These are phyloP conservation scores for Drosophila chauvacae DNA, from an alignment of 1,140 invertebrate genomes.

Conservation along the genomic window DNA sequence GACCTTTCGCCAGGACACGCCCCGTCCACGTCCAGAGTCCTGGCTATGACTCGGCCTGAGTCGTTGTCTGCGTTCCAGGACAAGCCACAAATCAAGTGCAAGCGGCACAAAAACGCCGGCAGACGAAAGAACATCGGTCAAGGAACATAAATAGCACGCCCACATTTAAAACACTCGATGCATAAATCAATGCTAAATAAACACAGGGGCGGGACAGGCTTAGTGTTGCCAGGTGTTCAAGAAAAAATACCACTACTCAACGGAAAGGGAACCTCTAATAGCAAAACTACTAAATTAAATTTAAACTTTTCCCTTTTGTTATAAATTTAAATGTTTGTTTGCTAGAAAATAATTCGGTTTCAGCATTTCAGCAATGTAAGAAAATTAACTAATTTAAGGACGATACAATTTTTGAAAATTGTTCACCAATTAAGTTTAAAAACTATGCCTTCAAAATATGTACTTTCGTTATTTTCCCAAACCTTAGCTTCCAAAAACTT, in stretches of 20 bases:
- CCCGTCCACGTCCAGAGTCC: slow-evolving; percentile 24
- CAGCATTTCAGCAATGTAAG: background rate
- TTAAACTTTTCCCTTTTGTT: background rate
- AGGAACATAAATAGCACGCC: slow-evolving; percentile 69
- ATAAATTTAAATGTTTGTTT: background rate
- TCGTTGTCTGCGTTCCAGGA: slow-evolving; percentile 28
- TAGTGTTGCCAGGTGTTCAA: slow-evolving; percentile 27
- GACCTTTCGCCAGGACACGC: slow-evolving; percentile 64
- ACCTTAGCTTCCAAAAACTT: background rate
- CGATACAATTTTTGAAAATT: background rate
- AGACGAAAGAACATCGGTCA: slow-evolving; percentile 31
- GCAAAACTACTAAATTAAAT: background rate
- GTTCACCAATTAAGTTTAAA: background rate
- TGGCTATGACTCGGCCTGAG: slow-evolving; percentile 3
- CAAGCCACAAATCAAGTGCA: slow-evolving; percentile 74
- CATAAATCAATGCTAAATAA: slow-evolving; percentile 75
- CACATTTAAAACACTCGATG: slow-evolving; percentile 68
- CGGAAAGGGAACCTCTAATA: background rate
- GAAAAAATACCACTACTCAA: background rate
- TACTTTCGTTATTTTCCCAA: background rate
- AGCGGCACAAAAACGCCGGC: slow-evolving; percentile 40
- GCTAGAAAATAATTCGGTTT: background rate
- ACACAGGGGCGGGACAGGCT: slow-evolving; percentile 8
- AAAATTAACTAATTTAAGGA: background rate
- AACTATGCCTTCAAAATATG: background rate